phyloP scores from a whole-genome alignment of 2,888 invertebrate genomes.

The Tubulanus polymorphus region DNA sequence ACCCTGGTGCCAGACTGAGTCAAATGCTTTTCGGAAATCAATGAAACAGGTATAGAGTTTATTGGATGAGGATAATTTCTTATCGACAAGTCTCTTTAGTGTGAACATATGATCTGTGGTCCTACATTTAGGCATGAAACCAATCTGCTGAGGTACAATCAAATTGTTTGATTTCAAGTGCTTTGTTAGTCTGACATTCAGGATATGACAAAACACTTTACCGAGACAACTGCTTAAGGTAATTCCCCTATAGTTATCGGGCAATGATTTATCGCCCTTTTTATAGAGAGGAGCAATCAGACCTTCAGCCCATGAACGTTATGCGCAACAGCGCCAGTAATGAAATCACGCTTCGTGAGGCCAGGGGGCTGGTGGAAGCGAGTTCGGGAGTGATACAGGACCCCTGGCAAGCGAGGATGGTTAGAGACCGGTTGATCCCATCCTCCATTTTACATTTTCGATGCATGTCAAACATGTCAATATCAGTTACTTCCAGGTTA shows the following conservation, averaged over 20 bases:
- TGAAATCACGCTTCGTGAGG: too few species aligned
- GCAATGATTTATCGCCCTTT: slow-evolving; percentile 7
- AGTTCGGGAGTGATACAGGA: too few species aligned
- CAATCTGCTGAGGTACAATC: slow-evolving; percentile 15
- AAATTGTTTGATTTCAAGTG: slow-evolving; percentile 16
- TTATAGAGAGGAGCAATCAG: slow-evolving; percentile 11
- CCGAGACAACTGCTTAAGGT: slow-evolving; percentile 14
- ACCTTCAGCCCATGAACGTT: slow-evolving; percentile 8
- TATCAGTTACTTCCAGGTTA: too few species aligned
- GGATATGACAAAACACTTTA: slow-evolving; percentile 13
- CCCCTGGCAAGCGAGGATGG: too few species aligned
- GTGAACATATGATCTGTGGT: slow-evolving; percentile 16
- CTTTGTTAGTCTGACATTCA: slow-evolving; percentile 11
- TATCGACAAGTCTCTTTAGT: too few species aligned
- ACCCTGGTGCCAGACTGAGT: background rate
- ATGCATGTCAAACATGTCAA: too few species aligned
- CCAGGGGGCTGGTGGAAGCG: too few species aligned
- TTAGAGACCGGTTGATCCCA: too few species aligned
- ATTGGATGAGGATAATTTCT: too few species aligned
- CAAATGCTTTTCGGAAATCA: background rate
- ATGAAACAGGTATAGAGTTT: background rate
- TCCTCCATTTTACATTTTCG: too few species aligned
- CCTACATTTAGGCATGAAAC: slow-evolving; percentile 14
- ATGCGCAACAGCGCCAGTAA: too few species aligned
- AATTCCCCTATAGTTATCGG: slow-evolving; percentile 9